Evolutionary conservation across 2,797 vertebrate species (phyloP).

Genomic region (Dryobates pubescens): DNA sequence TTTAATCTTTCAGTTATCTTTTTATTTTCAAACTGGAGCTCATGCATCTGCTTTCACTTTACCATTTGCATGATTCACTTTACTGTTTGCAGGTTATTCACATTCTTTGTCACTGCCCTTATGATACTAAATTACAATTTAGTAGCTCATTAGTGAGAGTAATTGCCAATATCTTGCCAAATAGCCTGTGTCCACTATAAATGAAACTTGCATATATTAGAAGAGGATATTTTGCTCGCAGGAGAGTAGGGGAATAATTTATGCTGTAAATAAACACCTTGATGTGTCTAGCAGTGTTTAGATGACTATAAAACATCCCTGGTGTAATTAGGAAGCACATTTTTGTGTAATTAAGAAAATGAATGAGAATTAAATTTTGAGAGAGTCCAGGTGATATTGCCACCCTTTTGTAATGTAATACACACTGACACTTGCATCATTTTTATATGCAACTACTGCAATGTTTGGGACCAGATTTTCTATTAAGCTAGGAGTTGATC

Average conservation of each 20-base stretch:
- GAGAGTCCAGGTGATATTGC: background rate
- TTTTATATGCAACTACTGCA: background rate
- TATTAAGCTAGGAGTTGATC: background rate
- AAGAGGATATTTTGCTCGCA: constrained; percentile 6
- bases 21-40: constrained; percentile 3
- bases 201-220: constrained; percentile 36
- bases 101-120: constrained; percentile 44
- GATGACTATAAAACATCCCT: background rate
- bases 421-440: background rate
- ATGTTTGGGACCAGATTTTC: background rate
- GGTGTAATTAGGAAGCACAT: constrained; percentile 30
- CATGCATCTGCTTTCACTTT: background rate
- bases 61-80: background rate
- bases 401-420: background rate
- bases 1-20: background rate
- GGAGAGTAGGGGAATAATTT: constrained; percentile 23
- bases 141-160: constrained; percentile 60
- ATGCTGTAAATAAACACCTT: constrained; percentile 45
- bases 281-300: constrained; percentile 1
- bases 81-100: background rate
- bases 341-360: constrained; percentile 64
- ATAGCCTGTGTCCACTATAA: constrained; percentile 50
- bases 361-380: constrained; percentile 30
- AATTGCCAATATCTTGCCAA: constrained; percentile 70
- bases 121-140: constrained; percentile 53